Evolutionary conservation across 2,888 invertebrate genomes (phyloP), one percentile per base, ranked within the genome.

Genomic region (Galeopsomyia nigrocyanea): DNA sequence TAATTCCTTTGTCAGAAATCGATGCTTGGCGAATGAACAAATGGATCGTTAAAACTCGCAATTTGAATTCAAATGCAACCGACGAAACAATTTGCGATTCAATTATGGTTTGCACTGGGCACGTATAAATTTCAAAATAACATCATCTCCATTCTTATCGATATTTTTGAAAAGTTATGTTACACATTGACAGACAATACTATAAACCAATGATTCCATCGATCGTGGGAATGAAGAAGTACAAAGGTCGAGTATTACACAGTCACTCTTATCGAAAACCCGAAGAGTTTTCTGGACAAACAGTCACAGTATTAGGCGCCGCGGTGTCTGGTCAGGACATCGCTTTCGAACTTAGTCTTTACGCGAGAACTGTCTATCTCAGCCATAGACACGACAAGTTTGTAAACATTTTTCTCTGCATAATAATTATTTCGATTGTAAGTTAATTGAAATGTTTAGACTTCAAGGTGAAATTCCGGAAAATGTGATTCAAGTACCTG

Each of bases 401-500:
- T 16, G 22, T 26, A n/a, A 57, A 22, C 7, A 21, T 57, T n/a
- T 5, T 26, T 26, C 26, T 3, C 2, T 26, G 26, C n/a, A n/a
- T n/a, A 51, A 51, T n/a, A 51, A 2, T 3, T 51, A 6, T 3
- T 51, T 51, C 6, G 17, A 17, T n/a, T n/a, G 6, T 26, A 26
- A 26, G 26, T 3, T n/a, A 51, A 51, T 17, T 51, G 51, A n/a
- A n/a, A 53, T 53, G n/a, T 16, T 53, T 53, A 53, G 53, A 53
- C 21, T 53, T 9, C 6, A 17, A 19, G 19, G 21, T 19, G 21
- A 53, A 53, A 19, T 53, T 2, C 19, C 53, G 17, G n/a, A 16
- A 53, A 53, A 53, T n/a, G 53, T 53, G 21, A 53, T 21, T 53
- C 19, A 53, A 53, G 53, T 53, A 7, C 21, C 17, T 53, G 53